phyloP scores from a whole-genome alignment of 2,797 vertebrate species.

The Brachyrhaphis roseni region DNA sequence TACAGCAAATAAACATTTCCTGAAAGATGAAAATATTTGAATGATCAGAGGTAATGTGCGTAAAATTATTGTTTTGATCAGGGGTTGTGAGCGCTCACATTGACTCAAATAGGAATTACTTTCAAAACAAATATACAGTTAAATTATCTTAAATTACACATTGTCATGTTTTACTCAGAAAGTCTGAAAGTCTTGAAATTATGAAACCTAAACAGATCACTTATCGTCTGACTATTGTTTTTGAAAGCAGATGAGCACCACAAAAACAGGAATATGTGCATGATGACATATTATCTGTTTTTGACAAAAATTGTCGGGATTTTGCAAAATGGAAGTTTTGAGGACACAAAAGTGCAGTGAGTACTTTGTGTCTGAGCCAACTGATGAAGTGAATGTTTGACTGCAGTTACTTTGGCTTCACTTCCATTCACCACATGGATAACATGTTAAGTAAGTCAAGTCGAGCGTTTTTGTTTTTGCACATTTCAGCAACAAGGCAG shows the following conservation, averaged over 20 bases:
- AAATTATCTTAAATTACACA: background rate
- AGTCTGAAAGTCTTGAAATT: background rate
- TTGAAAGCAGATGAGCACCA: background rate
- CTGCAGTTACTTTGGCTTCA: background rate
- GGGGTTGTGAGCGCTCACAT: background rate
- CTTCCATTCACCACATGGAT: background rate
- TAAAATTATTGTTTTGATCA: background rate
- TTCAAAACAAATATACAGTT: background rate
- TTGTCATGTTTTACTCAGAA: background rate
- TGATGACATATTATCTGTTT: background rate
- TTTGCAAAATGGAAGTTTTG: background rate
- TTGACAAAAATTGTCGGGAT: background rate
- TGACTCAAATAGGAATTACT: background rate
- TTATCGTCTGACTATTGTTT: background rate
- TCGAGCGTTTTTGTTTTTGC: background rate
- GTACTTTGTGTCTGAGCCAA: background rate
- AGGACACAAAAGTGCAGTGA: background rate
- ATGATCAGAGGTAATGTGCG: slow-evolving; percentile 8
- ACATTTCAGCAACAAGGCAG: background rate
- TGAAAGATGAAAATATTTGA: background rate
- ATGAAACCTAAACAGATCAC: background rate
- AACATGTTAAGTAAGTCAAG: background rate
- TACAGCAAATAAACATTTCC: too few relatives aligned
- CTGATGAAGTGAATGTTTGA: background rate
- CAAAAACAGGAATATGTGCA: background rate